Base-by-base conservation (phyloP, 2,113 vertebrate genomes). In the Grammomys dolichurus region DNA sequence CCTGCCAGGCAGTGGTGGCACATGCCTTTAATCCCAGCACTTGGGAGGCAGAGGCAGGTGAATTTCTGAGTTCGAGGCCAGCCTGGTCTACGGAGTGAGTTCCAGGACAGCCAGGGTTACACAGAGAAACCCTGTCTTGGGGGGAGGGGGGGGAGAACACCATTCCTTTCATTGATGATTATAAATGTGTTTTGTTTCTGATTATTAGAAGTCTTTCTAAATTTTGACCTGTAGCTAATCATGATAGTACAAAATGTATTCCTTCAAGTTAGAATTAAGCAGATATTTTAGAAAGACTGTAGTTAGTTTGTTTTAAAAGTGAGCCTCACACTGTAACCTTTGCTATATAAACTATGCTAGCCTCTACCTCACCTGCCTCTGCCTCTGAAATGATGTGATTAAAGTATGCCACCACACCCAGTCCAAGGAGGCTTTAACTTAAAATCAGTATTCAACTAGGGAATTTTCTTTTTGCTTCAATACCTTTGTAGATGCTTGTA, bases 181-280 rank as follows among this genome's bases (percentile, higher is more conserved):
- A 14, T 80, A 80, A 80, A 86, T 96, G 31, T 94, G 31, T 92
- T 92, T 95, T 92, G 28, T 92, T 95, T 16, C 24, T 31, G 12
- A 96, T 56, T 81, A 40, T 65, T 94, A 70, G 56, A 88, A 91
- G 40, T 95, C 26, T 40, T 3, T 65, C 46, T 76, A 82, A 88
- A 75, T 93, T 94, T 94, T 94, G 87, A 80, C 60, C 48, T 85
- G 11, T 63, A 73, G 33, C 40, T 93, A 75, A 88, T 85, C 43
- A 65, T 46, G 58, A 17, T 28, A 19, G 76, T 58, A 84, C n/a
- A 95, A 76, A 93, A 60, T 94, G 46, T 63, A 67, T 80, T 91
- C 8, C 84, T 91, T 46, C 20, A 82, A 72, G 14, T 77, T 96
- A 86, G 33, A 91, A 95, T 56, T 89, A 80, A 89, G n/a, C n/a